A percentile compares a stretch with the other conserved stretches of the same genome.
Conservation (phyloP, 2,888 invertebrate genomes). For the Acleris sparsana region DNA sequence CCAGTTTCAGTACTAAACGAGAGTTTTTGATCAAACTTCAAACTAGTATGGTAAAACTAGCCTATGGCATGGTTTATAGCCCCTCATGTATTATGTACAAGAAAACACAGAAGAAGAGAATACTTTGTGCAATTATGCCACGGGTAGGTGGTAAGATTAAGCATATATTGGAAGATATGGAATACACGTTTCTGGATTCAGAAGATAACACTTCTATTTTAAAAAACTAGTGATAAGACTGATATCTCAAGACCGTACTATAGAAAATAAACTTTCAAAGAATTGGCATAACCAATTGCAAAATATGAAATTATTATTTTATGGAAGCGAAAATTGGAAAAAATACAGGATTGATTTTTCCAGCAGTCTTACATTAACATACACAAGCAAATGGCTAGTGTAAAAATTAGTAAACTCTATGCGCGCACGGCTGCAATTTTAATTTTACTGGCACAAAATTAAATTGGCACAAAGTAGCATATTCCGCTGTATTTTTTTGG, state of each 20-base stretch:
- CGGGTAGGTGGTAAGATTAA: conserved; percentile 19
- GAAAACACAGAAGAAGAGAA: background rate
- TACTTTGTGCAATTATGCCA: background rate
- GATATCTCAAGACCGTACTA: background rate
- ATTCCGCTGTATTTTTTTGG: no score
- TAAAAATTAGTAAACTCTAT: background rate
- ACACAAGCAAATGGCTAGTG: background rate
- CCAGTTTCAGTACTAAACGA: no score
- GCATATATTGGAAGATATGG: conserved; percentile 2
- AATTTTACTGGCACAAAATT: no score
- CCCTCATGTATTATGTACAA: no score
- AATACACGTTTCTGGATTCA: conserved; percentile 24
- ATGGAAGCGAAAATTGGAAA: background rate
- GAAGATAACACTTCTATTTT: background rate
- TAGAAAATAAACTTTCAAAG: background rate
- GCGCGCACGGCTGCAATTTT: no score
- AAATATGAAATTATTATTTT: background rate
- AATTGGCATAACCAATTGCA: background rate
- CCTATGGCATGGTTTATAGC: no score
- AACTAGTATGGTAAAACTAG: no score
- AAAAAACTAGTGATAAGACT: conserved; percentile 18
- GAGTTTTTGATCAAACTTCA: no score
- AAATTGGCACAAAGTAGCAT: no score
- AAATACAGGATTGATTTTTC: background rate
- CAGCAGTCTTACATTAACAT: background rate